A percentile compares a stretch with the other conserved stretches of the same genome.
These are phyloP conservation scores for Pseudococcus viburni DNA, from an alignment of 2,888 invertebrate genomes.

Conservation along the genomic window DNA sequence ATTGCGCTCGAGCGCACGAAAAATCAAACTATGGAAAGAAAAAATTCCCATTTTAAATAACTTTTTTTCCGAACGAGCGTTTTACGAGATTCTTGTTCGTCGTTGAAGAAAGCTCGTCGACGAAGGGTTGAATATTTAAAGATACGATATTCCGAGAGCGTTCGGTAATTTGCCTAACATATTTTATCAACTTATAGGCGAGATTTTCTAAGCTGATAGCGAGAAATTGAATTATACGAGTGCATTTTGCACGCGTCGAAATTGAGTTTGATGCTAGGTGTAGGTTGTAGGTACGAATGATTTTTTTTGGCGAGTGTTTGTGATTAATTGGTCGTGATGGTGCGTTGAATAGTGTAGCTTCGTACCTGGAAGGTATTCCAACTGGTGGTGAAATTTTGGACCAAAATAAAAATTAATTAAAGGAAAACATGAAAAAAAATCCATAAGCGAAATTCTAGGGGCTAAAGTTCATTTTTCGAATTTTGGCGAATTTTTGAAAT, in stretches of 20 bases:
- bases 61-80: background rate
- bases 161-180: background rate
- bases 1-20: slow-evolving; percentile 22
- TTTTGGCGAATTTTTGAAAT: too few species aligned
- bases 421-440: too few species aligned
- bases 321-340: too few species aligned
- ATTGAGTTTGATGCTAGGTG: background rate
- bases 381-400: too few species aligned
- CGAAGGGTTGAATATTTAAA: slow-evolving; percentile 21
- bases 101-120: background rate
- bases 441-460: too few species aligned
- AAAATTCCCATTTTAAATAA: slow-evolving; percentile 48
- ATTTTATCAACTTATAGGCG: slow-evolving; percentile 20
- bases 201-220: background rate
- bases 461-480: too few species aligned
- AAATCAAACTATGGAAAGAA: slow-evolving; percentile 2
- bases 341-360: too few species aligned
- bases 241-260: background rate
- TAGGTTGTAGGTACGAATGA: background rate
- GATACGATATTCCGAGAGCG: background rate
- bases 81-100: background rate
- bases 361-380: too few species aligned
- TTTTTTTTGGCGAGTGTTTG: background rate
- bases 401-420: too few species aligned
- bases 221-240: background rate